These are phyloP conservation scores for Leucophora obtusa DNA, from an alignment of 2,888 invertebrate genomes.

Conservation along the genomic window DNA sequence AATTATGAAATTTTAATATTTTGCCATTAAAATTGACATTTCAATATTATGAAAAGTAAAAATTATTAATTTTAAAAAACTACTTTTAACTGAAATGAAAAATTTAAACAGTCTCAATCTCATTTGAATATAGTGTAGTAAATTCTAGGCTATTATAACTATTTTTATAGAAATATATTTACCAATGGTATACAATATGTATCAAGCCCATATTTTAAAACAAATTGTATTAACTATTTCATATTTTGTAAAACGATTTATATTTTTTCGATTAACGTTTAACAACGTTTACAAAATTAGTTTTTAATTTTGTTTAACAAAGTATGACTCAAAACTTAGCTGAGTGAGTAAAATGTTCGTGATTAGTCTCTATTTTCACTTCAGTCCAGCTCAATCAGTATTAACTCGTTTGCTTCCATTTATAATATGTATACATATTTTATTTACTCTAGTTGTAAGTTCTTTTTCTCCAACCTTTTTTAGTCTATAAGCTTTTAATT, in stretches of 20 bases:
- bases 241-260: constrained; percentile 2
- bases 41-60: too few relatives aligned
- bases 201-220: not conserved
- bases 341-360: constrained; percentile 34
- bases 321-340: not conserved
- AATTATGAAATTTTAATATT: too few relatives aligned
- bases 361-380: constrained; percentile 10
- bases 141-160: constrained; percentile 1
- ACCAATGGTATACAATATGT: not conserved
- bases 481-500: constrained; percentile 10
- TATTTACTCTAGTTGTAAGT: not conserved
- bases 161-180: constrained; percentile 10
- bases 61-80: too few relatives aligned
- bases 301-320: not conserved
- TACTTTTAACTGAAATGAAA: too few relatives aligned
- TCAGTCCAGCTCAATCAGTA: constrained; percentile 27
- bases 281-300: too few relatives aligned
- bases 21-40: too few relatives aligned
- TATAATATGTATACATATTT: not conserved
- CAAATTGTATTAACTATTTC: not conserved
- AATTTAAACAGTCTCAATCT: too few relatives aligned
- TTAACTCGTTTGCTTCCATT: constrained; percentile 18
- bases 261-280: not conserved
- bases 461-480: not conserved
- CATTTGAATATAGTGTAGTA: not conserved